Base-by-base conservation (phyloP, 1,140 invertebrate genomes). In the Rhopalosiphum maidis region DNA sequence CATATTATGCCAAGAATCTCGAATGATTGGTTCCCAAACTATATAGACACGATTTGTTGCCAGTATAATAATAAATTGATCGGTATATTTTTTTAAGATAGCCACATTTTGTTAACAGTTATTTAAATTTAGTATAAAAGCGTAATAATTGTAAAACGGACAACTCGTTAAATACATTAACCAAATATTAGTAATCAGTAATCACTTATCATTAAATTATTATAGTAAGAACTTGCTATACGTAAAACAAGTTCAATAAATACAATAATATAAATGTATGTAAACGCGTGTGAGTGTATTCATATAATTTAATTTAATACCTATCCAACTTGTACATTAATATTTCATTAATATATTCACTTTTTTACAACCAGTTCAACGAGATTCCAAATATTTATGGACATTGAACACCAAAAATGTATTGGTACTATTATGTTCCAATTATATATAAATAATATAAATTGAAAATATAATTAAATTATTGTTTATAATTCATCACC, bases 21-120 rank as follows among this genome's bases (percentile, higher is more conserved):
- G 35, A 55, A 23, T 37, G 35, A 89, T 89, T 89, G 88, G 88
- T 89, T 54, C 88, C 35, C 88, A 89, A 55, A 89, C 35, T 55
- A 35, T 41, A 43, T 11, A 30, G 1, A 15, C 23, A 18, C 41
- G 41, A 86, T 18, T 83, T 8, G 21, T 37, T 5, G 15, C 3
- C 30, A 77, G n/a, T 77, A n/a, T 60, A 60, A 4, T 23, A 60
- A 25, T 60, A 60, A 18, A 35, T 77, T 77, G 68, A 77, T n/a
- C 9, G 23, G 43, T 23, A 85, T 25, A 43, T 41, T 83, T 37
- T 22, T 8, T 23, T 35, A 85, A 85, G 3, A 85, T 41, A 25
- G 11, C 23, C 41, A 35, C 21, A 35, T 43, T 85, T 43, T 25
- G 83, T 2, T 15, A n/a, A 68, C 4, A n/a, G n/a, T 68, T 68